phyloP scores from a whole-genome alignment of 2,888 invertebrate genomes.

The Amorpha juglandis region DNA sequence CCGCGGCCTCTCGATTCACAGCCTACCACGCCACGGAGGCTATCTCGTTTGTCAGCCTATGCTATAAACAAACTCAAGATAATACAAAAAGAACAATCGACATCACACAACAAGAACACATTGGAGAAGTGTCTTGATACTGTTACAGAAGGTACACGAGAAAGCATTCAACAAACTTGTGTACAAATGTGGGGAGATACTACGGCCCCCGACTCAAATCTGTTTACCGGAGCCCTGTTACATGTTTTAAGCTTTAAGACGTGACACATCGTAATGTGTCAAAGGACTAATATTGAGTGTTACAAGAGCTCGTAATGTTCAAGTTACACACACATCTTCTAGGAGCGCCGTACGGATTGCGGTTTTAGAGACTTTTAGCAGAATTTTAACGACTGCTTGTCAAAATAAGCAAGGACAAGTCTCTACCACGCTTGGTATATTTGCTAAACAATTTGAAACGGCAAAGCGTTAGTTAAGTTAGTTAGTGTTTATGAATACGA shows the following conservation, averaged over 20 bases:
- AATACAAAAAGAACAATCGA: not conserved
- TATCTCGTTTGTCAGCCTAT: no score
- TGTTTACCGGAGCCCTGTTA: constrained; percentile 63
- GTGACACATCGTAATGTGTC: constrained; percentile 49
- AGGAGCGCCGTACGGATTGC: not conserved
- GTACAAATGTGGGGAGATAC: constrained; percentile 49
- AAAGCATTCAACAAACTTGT: constrained; percentile 77
- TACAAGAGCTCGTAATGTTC: constrained; percentile 13
- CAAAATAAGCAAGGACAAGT: no score
- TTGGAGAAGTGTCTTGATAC: constrained; percentile 54
- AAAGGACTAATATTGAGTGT: constrained; percentile 37
- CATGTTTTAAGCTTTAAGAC: constrained; percentile 64
- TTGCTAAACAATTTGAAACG: no score
- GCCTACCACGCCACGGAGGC: no score
- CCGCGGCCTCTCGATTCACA: no score
- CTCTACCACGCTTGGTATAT: no score
- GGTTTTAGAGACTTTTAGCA: no score
- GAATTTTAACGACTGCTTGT: no score
- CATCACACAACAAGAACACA: not conserved
- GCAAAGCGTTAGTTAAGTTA: no score
- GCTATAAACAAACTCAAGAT: not conserved
- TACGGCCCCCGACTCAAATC: constrained; percentile 59
- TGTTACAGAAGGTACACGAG: constrained; percentile 72
- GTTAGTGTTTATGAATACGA: no score
- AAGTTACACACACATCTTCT: not conserved